A percentile compares a stretch with the other conserved stretches of the same genome.
These are phyloP conservation scores for Ancistrus triradiatus DNA, from an alignment of 2,113 vertebrate species.

Conservation along the genomic window DNA sequence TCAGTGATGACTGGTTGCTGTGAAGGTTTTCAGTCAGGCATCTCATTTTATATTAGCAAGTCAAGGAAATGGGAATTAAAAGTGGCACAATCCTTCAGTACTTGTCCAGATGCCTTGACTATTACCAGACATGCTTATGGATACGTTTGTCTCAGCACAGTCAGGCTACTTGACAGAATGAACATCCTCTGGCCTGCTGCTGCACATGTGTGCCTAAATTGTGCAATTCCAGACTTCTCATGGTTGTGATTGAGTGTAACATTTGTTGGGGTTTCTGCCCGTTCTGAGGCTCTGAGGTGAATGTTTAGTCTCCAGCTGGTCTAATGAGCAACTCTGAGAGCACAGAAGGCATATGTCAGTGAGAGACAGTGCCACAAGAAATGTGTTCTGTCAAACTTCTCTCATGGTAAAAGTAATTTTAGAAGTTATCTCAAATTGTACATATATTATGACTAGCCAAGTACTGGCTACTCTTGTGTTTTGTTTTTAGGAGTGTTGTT, in stretches of 20 bases:
- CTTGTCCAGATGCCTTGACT: no score
- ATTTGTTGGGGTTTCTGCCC: constrained; percentile 27
- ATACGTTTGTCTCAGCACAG: constrained; percentile 14
- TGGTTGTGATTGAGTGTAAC: no score
- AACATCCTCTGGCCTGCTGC: constrained; percentile 11
- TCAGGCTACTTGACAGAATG: constrained; percentile 5
- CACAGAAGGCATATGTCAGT: constrained; percentile 13
- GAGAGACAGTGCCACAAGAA: constrained; percentile 11
- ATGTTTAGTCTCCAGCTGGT: constrained; percentile 35
- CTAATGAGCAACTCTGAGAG: constrained; percentile 24
- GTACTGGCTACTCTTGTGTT: no score
- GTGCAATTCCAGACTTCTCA: constrained; percentile 14
- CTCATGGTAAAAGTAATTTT: neutral
- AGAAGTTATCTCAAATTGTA: neutral
- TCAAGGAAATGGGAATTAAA: no score
- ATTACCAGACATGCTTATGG: constrained; percentile 10
- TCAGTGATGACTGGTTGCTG: no score
- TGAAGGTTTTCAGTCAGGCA: no score
- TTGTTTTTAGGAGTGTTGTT: no score
- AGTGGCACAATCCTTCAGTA: no score
- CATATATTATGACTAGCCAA: no score
- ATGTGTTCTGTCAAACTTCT: neutral
- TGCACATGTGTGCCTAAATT: constrained; percentile 32
- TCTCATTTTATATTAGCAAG: no score
- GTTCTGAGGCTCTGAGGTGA: constrained; percentile 25